Percentiles rank a stretch among this genome's conserved stretches.
Conservation (phyloP, 2,797 vertebrate genomes). For the Sebastes vulpes region DNA sequence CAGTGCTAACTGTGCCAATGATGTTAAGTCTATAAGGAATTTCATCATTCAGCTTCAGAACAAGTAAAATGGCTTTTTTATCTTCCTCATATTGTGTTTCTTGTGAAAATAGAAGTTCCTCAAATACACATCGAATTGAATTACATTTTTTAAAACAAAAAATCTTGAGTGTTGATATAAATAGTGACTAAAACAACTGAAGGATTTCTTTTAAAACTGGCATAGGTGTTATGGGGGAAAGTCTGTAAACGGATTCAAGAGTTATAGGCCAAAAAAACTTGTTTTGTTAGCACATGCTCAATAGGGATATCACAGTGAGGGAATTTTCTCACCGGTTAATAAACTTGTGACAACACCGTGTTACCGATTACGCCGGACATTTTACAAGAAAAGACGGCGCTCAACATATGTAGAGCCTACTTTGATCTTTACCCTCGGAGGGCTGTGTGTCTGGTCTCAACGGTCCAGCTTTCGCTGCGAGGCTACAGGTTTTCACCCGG, state of each 20-base stretch:
- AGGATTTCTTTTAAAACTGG: neutral
- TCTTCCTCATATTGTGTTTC: conserved; percentile 7
- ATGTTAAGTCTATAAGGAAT: conserved; percentile 60
- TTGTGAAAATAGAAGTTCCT: neutral
- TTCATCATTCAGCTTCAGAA: conserved; percentile 51
- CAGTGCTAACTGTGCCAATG: conserved; percentile 46
- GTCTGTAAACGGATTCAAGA: neutral
- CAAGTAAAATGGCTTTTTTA: conserved; percentile 34
- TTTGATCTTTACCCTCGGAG: too few relatives aligned
- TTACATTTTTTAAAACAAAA: neutral
- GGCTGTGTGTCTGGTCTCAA: too few relatives aligned
- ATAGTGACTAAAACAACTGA: neutral
- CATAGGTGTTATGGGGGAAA: neutral
- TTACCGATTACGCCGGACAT: too few relatives aligned
- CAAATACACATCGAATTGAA: conserved; percentile 13
- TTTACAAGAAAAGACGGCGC: too few relatives aligned
- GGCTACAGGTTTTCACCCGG: too few relatives aligned
- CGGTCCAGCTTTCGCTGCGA: too few relatives aligned
- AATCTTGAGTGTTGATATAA: neutral
- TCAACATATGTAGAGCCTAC: too few relatives aligned
- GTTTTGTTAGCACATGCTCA: neutral
- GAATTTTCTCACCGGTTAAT: too few relatives aligned
- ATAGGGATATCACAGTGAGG: too few relatives aligned
- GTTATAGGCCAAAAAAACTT: neutral
- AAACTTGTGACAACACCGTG: too few relatives aligned